Base-by-base conservation (phyloP, 2,113 vertebrate genomes). In the Dicaeum eximium region DNA sequence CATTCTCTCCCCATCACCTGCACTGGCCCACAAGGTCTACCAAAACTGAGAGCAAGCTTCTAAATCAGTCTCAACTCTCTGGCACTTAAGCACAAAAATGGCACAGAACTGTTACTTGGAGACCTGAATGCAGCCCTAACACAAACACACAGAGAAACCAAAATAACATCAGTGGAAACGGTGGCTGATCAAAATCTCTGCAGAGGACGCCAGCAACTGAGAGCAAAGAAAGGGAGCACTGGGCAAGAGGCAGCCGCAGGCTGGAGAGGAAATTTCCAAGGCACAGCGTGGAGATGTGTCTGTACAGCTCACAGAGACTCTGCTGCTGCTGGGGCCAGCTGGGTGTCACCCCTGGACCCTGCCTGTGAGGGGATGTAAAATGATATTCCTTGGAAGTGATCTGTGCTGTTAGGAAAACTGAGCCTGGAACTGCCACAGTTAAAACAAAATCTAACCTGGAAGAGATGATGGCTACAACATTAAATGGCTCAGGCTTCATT, bases 251-350 rank as follows among this genome's bases (percentile, higher is more conserved):
- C 16, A 71, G 15, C 3, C 0, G 0, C 7, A 65, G 21, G 13
- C 30, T 53, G 30, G 42, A 86, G 84, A 82, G 80, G 15, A 28
- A 40, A 33, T 79, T 86, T 80, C 90, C 53, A 83, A 88, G 42
- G 30, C 30, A 45, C 12, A 23, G 31, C 1, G 1, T 0, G 11
- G 50, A 70, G 57, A 38, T 13, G 37, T 2, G 13, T 47, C 73
- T 57, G 71, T 45, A 56, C 3, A 40, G 45, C 7, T n/a, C 57
- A 9, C 38, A 54, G 27, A 53, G 56, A n/a, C 65, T 42, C 31
- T 21, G 61, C 44, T 37, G 2, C 61, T 30, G 28, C 88, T 71
- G 60, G 13, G 28, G 40, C 9, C 2, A 3, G 48, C 44, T 30
- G 13, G 22, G 27, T 19, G 47, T 22, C 60, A 42, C 25, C 10